Conservation (phyloP, 2,797 vertebrate species). For the Myotis pilosus region DNA sequence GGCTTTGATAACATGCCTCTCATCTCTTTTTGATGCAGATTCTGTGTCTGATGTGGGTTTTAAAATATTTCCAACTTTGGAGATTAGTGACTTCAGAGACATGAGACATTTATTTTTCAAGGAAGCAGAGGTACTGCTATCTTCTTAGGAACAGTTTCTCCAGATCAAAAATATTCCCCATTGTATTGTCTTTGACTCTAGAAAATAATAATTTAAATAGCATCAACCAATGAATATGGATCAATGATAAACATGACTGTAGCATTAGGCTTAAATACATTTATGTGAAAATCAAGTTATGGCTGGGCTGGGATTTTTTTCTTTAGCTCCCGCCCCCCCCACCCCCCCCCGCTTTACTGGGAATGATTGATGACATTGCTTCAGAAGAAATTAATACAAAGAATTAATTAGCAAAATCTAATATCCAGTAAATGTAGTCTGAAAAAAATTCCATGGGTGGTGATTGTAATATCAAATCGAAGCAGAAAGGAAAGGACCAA, state of each 20-base stretch:
- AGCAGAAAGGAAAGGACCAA: conserved; percentile 70
- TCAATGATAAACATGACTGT: conserved; percentile 90
- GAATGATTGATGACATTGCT: conserved; percentile 92
- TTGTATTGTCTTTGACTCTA: conserved; percentile 87
- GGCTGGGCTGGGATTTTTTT: conserved; percentile 74
- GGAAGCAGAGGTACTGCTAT: conserved; percentile 85
- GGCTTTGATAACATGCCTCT: conserved; percentile 31
- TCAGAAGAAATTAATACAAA: conserved; percentile 93
- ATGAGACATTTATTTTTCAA: conserved; percentile 36
- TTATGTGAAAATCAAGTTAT: conserved; percentile 89
- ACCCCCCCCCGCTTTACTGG: conserved; percentile 87
- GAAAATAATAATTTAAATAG: conserved; percentile 91
- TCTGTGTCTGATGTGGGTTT: conserved; percentile 65
- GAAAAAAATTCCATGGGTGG: conserved; percentile 82
- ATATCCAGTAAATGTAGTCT: conserved; percentile 88
- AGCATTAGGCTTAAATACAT: conserved; percentile 92
- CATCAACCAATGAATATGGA: conserved; percentile 87
- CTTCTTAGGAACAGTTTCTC: conserved; percentile 90
- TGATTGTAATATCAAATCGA: conserved; percentile 84
- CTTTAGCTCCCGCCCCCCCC: conserved; percentile 49
- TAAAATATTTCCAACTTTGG: conserved; percentile 70
- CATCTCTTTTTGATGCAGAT: conserved; percentile 45
- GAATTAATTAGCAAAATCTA: conserved; percentile 94
- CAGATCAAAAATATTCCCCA: conserved; percentile 80
- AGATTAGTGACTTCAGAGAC: conserved; percentile 67